phyloP scores from a whole-genome alignment of 2,888 invertebrate species.

The Plebejus argus region DNA sequence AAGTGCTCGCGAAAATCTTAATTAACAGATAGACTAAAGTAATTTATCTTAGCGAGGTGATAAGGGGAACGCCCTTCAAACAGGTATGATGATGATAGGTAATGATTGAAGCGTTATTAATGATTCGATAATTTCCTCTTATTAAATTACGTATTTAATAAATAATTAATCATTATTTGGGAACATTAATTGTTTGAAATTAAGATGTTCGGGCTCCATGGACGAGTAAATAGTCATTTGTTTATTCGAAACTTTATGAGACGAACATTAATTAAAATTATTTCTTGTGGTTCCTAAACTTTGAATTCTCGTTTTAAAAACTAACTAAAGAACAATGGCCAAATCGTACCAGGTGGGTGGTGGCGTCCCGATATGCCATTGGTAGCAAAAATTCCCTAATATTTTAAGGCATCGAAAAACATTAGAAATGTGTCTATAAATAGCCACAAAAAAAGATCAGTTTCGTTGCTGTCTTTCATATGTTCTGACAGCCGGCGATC shows the following conservation, averaged over 20 bases:
- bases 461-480: too few species aligned
- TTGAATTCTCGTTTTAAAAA: background rate
- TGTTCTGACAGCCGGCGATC: too few species aligned
- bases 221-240: slow-evolving; percentile 4
- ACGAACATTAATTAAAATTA: slow-evolving; percentile 9
- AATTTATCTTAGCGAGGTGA: slow-evolving; percentile 70
- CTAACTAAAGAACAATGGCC: too few species aligned
- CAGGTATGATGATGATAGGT: slow-evolving; percentile 64
- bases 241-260: slow-evolving; percentile 1
- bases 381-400: too few species aligned
- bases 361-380: too few species aligned
- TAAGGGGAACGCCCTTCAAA: slow-evolving; percentile 58
- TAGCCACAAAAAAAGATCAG: too few species aligned
- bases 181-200: slow-evolving; percentile 35
- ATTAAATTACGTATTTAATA: slow-evolving; percentile 34
- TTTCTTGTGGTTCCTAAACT: background rate
- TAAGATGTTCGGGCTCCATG: slow-evolving; percentile 13
- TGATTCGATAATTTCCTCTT: slow-evolving; percentile 44
- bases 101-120: slow-evolving; percentile 57
- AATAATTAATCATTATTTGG: slow-evolving; percentile 38
- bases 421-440: too few species aligned
- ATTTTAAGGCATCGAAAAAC: too few species aligned
- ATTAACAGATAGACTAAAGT: slow-evolving; percentile 76
- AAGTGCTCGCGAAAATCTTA: slow-evolving; percentile 77
- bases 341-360: too few species aligned